Evolutionary conservation across 2,888 invertebrate species (phyloP).

Genomic region (Apamea sordens): DNA sequence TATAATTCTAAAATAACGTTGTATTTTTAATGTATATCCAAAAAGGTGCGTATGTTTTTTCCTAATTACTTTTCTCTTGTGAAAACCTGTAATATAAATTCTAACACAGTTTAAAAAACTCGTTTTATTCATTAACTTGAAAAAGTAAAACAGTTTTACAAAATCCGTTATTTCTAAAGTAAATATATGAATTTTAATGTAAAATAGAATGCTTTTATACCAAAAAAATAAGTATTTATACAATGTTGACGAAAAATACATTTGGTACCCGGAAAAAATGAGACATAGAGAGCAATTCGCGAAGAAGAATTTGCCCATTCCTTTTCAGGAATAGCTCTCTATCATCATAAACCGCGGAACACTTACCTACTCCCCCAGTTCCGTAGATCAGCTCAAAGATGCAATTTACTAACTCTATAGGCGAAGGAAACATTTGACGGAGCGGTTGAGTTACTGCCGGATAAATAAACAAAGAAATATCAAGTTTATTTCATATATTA

Average conservation of each 20-base stretch:
- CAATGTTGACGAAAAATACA: slow-evolving; percentile 23
- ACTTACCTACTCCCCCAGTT: slow-evolving; percentile 18
- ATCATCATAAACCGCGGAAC: slow-evolving; percentile 49
- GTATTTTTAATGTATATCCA: background rate
- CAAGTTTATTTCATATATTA: slow-evolving; percentile 2
- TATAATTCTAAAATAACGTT: background rate
- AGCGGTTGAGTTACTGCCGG: background rate
- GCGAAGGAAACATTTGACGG: slow-evolving; percentile 14
- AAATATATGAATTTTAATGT: background rate
- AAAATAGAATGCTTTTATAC: slow-evolving; percentile 16
- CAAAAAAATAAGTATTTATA: slow-evolving; percentile 30
- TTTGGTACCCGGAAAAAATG: slow-evolving; percentile 26
- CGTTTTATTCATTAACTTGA: background rate
- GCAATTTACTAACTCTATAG: slow-evolving; percentile 27
- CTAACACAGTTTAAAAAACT: background rate
- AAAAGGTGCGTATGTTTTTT: background rate
- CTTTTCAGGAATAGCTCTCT: slow-evolving; percentile 15
- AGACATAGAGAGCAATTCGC: slow-evolving; percentile 25
- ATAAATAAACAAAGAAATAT: slow-evolving; percentile 16
- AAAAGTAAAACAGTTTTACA: background rate
- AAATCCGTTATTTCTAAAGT: background rate
- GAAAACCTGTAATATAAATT: background rate
- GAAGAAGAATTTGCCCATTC: slow-evolving; percentile 38
- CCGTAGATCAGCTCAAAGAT: slow-evolving; percentile 22
- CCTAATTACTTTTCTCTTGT: too few species aligned